Base-by-base conservation (phyloP, 2,888 invertebrate genomes). In the Dicranocentrus wangi region DNA sequence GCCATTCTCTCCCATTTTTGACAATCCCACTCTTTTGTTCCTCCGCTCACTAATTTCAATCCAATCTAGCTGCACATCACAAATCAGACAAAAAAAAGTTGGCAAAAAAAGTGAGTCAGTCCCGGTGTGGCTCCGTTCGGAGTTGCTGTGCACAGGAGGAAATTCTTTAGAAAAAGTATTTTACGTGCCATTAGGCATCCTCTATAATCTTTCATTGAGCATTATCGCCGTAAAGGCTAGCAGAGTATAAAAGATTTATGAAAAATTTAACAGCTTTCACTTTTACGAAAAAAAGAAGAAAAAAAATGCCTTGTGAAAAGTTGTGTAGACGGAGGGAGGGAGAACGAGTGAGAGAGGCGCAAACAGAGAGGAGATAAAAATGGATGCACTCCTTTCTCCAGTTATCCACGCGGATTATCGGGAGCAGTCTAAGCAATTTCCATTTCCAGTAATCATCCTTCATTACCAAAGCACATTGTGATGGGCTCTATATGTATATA, bases 221-320 rank as follows among this genome's bases (percentile, higher is more conserved):
- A 17, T 55, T 21, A 28, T 15, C 15, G 21, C 39, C 21, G n/a
- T 55, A 32, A 69, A 47, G 1, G 17, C 28, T 19, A 15, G 5
- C 5, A 15, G 39, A 69, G 55, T 69, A 69, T 69, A 55, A 69
- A 55, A 69, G 28, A 39, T 69, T 55, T 69, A 69, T 69, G 55
- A 69, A 69, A 69, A 69, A 32, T 69, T 69, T 69, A 69, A 69
- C 69, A 69, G 55, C 53, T 55, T 69, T 53, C 53, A 69, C 69
- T 55, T 53, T 28, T 23, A 32, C 32, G 2, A 32, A 65, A 60
- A 1, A 60, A 60, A 65, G 23, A 15, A 19, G 21, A 28, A 65
- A 21, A 39, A 13, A 43, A 23, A 7, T 8, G 61, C 17, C 3
- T 61, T 1, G 3, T 27, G 28, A 32, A 61, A 61, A 21, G 61